These are phyloP conservation scores for Pitangus sulphuratus DNA, from an alignment of 2,797 vertebrate species.

Conservation along the genomic window DNA sequence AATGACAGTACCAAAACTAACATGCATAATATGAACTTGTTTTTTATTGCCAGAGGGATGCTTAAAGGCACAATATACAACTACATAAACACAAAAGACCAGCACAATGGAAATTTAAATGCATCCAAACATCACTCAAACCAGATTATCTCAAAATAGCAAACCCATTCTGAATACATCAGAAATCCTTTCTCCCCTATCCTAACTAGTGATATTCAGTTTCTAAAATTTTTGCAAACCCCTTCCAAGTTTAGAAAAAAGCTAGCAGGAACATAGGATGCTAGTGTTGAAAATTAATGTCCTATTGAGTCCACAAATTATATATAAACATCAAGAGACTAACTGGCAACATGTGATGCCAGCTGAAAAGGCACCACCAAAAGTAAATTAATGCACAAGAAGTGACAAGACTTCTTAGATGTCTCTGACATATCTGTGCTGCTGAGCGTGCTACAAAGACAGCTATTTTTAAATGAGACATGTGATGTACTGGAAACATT, in stretches of 20 bases:
- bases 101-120: not conserved
- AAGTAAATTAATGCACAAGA: not conserved
- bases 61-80: not conserved
- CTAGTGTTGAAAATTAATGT: not conserved
- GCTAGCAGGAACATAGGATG: not conserved
- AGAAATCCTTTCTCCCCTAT: not conserved
- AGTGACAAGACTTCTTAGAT: not conserved
- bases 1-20: not conserved
- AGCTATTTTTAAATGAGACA: not conserved
- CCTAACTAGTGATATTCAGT: not conserved
- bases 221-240: not conserved
- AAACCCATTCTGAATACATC: not conserved
- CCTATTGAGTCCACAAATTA: not conserved
- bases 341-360: not conserved
- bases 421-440: not conserved
- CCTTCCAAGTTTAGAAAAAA: not conserved
- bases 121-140: not conserved
- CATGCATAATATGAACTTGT: too few relatives aligned
- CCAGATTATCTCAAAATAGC: not conserved
- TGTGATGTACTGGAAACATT: not conserved
- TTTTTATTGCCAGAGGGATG: not conserved
- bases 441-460: not conserved
- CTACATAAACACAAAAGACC: not conserved
- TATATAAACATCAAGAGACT: not conserved
- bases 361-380: not conserved